Evolutionary conservation across 2,888 invertebrate species (phyloP).

Genomic region (Quadroppia sp.): DNA sequence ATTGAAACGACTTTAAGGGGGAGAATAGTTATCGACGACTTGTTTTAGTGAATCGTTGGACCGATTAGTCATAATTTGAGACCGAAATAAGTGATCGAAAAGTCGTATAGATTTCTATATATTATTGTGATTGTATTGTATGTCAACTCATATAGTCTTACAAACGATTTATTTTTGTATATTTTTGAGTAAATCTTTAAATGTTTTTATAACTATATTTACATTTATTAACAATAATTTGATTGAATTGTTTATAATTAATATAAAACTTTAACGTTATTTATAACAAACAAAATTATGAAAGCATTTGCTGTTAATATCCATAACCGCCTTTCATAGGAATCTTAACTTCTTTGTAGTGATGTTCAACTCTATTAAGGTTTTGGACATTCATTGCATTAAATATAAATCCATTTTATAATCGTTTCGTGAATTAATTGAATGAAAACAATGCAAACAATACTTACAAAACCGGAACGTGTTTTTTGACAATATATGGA

Average conservation of each 20-base stretch:
- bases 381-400: no score
- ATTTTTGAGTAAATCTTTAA: not conserved
- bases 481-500: constrained; percentile 48
- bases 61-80: not conserved
- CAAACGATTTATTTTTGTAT: not conserved
- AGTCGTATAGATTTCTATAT: not conserved
- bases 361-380: constrained; percentile 42
- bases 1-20: not conserved
- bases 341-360: constrained; percentile 45
- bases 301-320: not conserved
- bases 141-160: not conserved
- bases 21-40: not conserved
- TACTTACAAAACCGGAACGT: constrained; percentile 49
- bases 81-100: not conserved
- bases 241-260: not conserved
- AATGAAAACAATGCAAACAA: no score
- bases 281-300: not conserved
- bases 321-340: constrained; percentile 42
- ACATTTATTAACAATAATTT: not conserved
- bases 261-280: not conserved
- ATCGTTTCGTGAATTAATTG: no score
- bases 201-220: not conserved
- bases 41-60: not conserved
- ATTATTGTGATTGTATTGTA: not conserved
- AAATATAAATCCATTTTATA: no score